A percentile compares a stretch with the other conserved stretches of the same genome.
Evolutionary conservation across 1,140 invertebrate genomes (phyloP).

Genomic region (Antheraea mylitta): DNA sequence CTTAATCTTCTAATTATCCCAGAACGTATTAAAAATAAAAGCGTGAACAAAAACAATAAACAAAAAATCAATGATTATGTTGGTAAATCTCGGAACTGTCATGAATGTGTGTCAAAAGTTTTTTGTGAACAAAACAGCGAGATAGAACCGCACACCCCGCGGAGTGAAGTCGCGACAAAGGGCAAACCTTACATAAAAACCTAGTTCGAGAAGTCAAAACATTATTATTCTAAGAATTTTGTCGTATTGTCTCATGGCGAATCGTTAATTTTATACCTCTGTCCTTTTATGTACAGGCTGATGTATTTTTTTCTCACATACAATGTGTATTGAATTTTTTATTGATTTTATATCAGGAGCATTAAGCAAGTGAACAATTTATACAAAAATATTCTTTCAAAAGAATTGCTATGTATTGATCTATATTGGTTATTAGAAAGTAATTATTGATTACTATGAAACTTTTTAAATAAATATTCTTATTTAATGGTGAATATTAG

Average conservation of each 20-base stretch:
- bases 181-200: conserved; percentile 31
- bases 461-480: too few relatives aligned
- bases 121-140: conserved; percentile 1
- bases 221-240: conserved; percentile 53
- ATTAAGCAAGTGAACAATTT: too few relatives aligned
- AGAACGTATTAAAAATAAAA: background rate
- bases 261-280: conserved; percentile 37
- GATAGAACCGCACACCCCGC: background rate
- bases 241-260: conserved; percentile 45
- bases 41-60: background rate
- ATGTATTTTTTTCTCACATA: background rate
- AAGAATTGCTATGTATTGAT: too few relatives aligned
- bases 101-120: conserved; percentile 3
- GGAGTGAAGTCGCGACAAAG: conserved; percentile 39
- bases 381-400: too few relatives aligned
- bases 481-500: too few relatives aligned
- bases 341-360: too few relatives aligned
- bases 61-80: background rate
- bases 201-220: conserved; percentile 48
- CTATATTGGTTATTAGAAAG: too few relatives aligned
- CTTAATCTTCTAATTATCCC: too few relatives aligned
- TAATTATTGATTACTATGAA: too few relatives aligned
- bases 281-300: conserved; percentile 32
- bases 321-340: too few relatives aligned
- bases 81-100: background rate